Conservation (phyloP, 1,140 invertebrate genomes). For the Contarinia nasturtii region DNA sequence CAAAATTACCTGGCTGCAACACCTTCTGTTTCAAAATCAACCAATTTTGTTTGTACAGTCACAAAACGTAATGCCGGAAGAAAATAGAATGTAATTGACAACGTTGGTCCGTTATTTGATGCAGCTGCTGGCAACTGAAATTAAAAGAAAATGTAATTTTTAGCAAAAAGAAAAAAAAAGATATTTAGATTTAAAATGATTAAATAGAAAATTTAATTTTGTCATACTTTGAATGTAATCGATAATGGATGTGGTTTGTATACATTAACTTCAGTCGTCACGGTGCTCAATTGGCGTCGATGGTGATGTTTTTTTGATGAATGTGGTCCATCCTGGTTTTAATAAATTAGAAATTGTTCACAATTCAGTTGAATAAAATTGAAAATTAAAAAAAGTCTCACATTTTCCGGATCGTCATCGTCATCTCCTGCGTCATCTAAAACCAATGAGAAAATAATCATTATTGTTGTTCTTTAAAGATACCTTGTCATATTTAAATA, state of each 20-base stretch:
- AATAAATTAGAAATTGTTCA: conserved; percentile 11
- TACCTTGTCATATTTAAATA: no score
- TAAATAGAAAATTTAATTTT: no score
- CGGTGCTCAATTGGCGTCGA: conserved; percentile 36
- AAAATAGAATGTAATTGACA: conserved; percentile 16
- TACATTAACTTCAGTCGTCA: conserved; percentile 34
- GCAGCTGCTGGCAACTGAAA: conserved; percentile 28
- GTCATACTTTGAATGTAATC: conserved; percentile 36
- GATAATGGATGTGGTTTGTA: conserved; percentile 54
- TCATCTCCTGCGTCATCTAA: conserved; percentile 23
- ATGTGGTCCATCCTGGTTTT: conserved; percentile 20
- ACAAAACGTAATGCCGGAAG: conserved; percentile 38
- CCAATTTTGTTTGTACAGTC: conserved; percentile 23
- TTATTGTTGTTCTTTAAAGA: no score
- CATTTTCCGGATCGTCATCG: conserved; percentile 9
- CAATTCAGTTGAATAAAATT: neutral
- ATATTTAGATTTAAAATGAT: no score
- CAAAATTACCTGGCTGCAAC: neutral
- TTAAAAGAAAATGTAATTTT: conserved; percentile 15
- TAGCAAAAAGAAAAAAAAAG: no score
- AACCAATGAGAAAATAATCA: no score
- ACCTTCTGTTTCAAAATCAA: conserved; percentile 5
- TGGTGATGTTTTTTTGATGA: conserved; percentile 31
- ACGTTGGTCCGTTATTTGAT: neutral
- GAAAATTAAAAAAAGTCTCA: neutral